These are phyloP conservation scores for Dromius quadrimaculatus DNA, from an alignment of 2,888 invertebrate species.

Conservation along the genomic window DNA sequence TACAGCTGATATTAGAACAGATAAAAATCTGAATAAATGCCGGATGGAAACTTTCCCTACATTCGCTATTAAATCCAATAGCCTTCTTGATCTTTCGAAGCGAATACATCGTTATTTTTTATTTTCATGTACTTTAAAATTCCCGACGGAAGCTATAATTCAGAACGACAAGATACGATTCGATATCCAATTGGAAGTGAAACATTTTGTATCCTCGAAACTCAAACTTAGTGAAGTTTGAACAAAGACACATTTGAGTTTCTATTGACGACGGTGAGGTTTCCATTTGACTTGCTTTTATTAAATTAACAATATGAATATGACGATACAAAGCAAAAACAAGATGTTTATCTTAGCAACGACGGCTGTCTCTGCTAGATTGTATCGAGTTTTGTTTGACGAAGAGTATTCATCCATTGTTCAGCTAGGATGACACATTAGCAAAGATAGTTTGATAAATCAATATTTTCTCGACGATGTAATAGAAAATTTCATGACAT, in stretches of 20 bases:
- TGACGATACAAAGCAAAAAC: conserved; percentile 25
- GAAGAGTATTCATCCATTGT: neutral
- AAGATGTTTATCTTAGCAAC: conserved; percentile 30
- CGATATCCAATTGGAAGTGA: conserved; percentile 23
- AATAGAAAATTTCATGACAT: too few species aligned
- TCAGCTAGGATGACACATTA: neutral
- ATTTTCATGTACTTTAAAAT: conserved; percentile 24
- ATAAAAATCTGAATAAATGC: conserved; percentile 22
- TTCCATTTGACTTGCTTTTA: conserved; percentile 17
- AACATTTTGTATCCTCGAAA: conserved; percentile 4
- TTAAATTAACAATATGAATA: conserved; percentile 36
- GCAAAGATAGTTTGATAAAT: too few species aligned
- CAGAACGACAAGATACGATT: conserved; percentile 15
- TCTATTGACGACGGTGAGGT: conserved; percentile 3
- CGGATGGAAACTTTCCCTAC: conserved; percentile 7
- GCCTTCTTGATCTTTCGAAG: conserved; percentile 18
- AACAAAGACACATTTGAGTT: conserved; percentile 8
- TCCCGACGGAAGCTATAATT: conserved; percentile 29
- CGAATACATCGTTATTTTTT: conserved; percentile 10
- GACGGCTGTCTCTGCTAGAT: neutral
- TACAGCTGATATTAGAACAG: neutral
- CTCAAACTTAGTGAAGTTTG: conserved; percentile 6
- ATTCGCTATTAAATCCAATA: conserved; percentile 13
- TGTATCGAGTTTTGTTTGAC: conserved; percentile 12
- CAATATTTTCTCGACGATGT: too few species aligned